Base-by-base conservation (phyloP, 2,113 vertebrate genomes). In the Myotis davidii region DNA sequence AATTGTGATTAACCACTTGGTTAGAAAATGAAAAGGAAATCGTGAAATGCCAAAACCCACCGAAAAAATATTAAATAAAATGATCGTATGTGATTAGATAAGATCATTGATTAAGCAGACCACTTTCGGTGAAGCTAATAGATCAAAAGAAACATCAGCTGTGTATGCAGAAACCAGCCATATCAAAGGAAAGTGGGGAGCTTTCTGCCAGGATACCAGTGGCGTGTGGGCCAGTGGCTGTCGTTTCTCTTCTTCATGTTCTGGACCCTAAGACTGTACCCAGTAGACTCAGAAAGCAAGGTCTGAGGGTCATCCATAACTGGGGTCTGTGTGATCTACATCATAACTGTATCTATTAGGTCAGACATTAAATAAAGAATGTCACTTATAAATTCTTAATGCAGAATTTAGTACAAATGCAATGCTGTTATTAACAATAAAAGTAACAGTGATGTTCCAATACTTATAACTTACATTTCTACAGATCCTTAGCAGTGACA, bases 1-100 rank as follows among this genome's bases (percentile, higher is more conserved):
- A 34, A 12, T 67, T 91, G 79, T 76, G 52, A 85, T 32, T 84
- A 34, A 79, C 37, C 52, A 50, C 34, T 85, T 89, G 77, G 73
- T 73, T 73, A 59, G 81, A 78, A 82, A 86, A 67, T 65, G 25
- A 84, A 42, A 94, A 90, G 29, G 32, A 95, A 92, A 76, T 50
- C 76, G 29, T 37, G 10, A 72, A 86, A 93, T 50, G 29, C 11
- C 82, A 88, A 73, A 67, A 67, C 56, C 8, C 54, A 70, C 37
- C 86, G 21, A 25, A 39, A 27, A 76, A 48, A 20, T 69, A 77
- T 27, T 86, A 54, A 81, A 92, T n/a, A 14, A 32, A 86, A 64
- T 25, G 11, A 76, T 61, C 8, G 2, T 61, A 48, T 8, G 20
- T 64, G 76, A 82, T 90, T 39, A 76, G 23, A 76, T 52, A 50